Conservation (phyloP, 1,140 invertebrate species). For the Cydia splendana region DNA sequence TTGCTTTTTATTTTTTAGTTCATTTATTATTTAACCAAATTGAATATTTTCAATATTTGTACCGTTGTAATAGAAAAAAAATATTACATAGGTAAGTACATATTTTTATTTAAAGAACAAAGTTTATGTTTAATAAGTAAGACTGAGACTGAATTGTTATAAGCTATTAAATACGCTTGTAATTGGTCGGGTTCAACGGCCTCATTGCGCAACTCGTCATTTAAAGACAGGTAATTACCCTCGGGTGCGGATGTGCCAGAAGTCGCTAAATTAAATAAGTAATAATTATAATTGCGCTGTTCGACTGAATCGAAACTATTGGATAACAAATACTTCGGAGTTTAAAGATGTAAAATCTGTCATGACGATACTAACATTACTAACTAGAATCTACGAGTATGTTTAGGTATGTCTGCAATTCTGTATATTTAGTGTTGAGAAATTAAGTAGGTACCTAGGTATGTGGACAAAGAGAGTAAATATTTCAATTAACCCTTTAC, state of each 20-base stretch:
- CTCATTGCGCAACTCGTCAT: conserved; percentile 50
- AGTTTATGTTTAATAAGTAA: background rate
- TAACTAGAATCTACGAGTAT: no score
- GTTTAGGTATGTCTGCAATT: no score
- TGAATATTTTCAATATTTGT: background rate
- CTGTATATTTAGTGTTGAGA: no score
- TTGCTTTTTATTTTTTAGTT: conserved; percentile 26
- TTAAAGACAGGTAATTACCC: conserved; percentile 46
- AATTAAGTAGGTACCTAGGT: no score
- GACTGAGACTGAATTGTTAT: background rate
- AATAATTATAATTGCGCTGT: conserved; percentile 32
- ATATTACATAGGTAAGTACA: no score
- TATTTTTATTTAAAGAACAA: no score
- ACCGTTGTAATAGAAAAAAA: no score
- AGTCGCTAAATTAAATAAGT: conserved; percentile 45
- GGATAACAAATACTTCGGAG: background rate
- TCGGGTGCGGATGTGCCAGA: conserved; percentile 42
- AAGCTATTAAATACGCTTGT: conserved; percentile 19
- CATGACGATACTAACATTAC: no score
- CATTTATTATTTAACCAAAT: background rate
- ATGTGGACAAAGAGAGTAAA: no score
- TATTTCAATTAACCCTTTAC: no score
- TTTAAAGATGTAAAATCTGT: background rate
- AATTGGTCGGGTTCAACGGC: conserved; percentile 45
- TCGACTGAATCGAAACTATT: background rate